Base-by-base conservation (phyloP, 2,888 invertebrate genomes). In the Mimumesa dahlbomi region DNA sequence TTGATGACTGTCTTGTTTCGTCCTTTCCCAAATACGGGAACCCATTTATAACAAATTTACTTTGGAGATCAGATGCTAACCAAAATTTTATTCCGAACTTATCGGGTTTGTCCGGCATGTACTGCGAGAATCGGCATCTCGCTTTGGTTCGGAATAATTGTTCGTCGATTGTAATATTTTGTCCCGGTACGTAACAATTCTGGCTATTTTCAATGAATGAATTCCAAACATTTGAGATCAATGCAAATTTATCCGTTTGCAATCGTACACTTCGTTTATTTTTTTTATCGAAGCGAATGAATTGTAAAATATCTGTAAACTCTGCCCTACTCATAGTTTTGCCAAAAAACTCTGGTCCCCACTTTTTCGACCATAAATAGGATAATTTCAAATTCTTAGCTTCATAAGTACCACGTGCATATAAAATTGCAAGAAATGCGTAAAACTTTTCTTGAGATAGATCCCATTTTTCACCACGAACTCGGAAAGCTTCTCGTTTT, bases 81-180 rank as follows among this genome's bases (percentile, higher is more conserved):
- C 82, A 85, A 70, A 86, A 85, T 78, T 73, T 75, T 34, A 75
- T 75, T 29, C 67, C 69, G 61, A 74, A 74, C 58, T 69, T 73
- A n/a, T 67, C 16, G 14, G 66, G 16, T 40, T 34, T 34, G 1
- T 34, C n/a, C 3, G 34, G 34, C 34, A 86, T 82, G 62, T 82
- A 84, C 57, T 85, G 82, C 1, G 72, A 77, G 75, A 83, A 86
- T 58, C 64, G 68, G 54, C 83, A 85, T 52, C 84, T 70, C 9
- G 66, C 70, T 74, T 83, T 83, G 4, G 81, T 74, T 14, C 78
- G 71, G 70, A 84, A 84, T 31, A 83, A 70, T 59, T 84, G 75
- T 58, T 81, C 80, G 53, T 79, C 82, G 38, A 80, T 42, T 29
- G 74, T 82, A 45, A 75, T 59, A 66, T 66, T 40, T 49, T 16